These are phyloP conservation scores for Cryptosula pallasiana DNA, from an alignment of 2,888 invertebrate genomes.

Conservation along the genomic window DNA sequence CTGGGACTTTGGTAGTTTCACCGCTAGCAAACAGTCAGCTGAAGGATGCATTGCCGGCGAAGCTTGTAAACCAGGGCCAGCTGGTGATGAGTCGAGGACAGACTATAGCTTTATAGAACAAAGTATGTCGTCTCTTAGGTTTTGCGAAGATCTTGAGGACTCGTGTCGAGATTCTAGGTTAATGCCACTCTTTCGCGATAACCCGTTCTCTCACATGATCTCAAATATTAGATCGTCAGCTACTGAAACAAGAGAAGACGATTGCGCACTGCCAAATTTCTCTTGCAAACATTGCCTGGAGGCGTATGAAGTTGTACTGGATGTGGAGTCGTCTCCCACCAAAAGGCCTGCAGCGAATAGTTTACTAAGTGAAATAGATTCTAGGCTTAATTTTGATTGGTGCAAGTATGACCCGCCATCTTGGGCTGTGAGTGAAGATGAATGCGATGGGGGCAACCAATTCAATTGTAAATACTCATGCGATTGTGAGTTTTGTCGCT, in stretches of 20 bases:
- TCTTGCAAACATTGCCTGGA: neutral
- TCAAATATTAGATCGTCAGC: neutral
- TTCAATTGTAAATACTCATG: neutral
- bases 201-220: neutral
- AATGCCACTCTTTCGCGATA: neutral
- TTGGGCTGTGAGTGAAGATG: neutral
- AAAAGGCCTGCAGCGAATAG: neutral
- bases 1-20: too few species aligned
- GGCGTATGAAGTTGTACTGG: slow-evolving; percentile 8
- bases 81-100: too few species aligned
- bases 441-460: neutral
- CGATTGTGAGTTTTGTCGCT: slow-evolving; percentile 11
- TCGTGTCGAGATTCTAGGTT: neutral
- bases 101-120: neutral
- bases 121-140: slow-evolving; percentile 7
- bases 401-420: slow-evolving; percentile 4
- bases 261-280: neutral
- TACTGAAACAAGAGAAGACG: neutral
- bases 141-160: neutral
- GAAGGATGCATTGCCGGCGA: too few species aligned
- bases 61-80: too few species aligned
- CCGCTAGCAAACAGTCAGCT: too few species aligned
- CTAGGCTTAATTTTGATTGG: slow-evolving; percentile 17
- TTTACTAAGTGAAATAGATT: neutral
- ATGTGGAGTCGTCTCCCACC: neutral